phyloP scores from a whole-genome alignment of 2,888 invertebrate genomes.

The Stenotaenia linearis region DNA sequence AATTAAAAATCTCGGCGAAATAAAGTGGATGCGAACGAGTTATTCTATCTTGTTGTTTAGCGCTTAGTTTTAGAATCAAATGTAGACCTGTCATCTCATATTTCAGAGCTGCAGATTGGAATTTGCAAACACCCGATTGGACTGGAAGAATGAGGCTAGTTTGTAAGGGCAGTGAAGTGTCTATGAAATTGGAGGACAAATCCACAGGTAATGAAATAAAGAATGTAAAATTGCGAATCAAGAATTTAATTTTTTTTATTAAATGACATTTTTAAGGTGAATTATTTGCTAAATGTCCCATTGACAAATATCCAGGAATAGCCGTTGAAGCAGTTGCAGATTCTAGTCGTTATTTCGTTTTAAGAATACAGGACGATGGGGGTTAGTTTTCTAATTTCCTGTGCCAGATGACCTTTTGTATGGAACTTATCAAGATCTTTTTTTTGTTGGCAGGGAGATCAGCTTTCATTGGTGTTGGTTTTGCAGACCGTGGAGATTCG shows the following conservation, averaged over 20 bases:
- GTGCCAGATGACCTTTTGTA: neutral
- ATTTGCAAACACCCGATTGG: conserved; percentile 96
- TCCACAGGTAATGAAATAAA: conserved; percentile 57
- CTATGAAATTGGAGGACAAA: conserved; percentile 94
- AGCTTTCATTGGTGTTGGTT: conserved; percentile 95
- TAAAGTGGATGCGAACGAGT: no score
- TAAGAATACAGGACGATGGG: conserved; percentile 89
- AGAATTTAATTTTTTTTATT: neutral
- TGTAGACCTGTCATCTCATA: neutral
- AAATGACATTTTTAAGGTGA: conserved; percentile 54
- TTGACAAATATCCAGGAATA: conserved; percentile 89
- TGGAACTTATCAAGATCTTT: conserved; percentile 31
- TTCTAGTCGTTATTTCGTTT: conserved; percentile 95
- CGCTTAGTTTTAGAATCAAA: neutral
- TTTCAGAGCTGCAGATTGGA: conserved; percentile 96
- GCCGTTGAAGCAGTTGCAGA: conserved; percentile 94
- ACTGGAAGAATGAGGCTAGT: conserved; percentile 91
- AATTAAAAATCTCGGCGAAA: no score
- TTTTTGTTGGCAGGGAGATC: conserved; percentile 47
- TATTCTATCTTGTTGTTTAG: neutral
- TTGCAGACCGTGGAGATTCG: conserved; percentile 94
- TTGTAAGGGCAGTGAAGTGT: conserved; percentile 75
- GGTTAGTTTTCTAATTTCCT: conserved; percentile 54
- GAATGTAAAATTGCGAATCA: neutral
- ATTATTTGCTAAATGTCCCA: conserved; percentile 91